Evolutionary conservation across 2,888 invertebrate genomes (phyloP), one percentile per base, ranked within the genome.

Genomic region (Exocentrus adspersus): DNA sequence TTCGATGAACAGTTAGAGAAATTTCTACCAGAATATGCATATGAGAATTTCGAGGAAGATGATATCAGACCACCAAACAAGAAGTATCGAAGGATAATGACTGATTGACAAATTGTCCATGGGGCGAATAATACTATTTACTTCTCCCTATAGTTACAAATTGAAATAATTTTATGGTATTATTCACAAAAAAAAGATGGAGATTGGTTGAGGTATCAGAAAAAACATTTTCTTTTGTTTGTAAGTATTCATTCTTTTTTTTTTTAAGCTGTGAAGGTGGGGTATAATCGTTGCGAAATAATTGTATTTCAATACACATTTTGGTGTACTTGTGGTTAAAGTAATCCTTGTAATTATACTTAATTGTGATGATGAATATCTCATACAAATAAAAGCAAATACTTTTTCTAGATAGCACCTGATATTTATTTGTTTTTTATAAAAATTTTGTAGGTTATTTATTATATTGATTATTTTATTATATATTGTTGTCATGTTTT

Each of bases 1-100:
- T 93, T 94, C 81, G 93, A 93, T 77, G 89, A 91, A 77, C 89
- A 93, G 79, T 85, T 94, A 69, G 80, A 87, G 54, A 93, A 94
- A 82, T 93, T 92, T 90, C 84, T 94, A 74, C 94, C 94, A 1
- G 90, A 89, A 78, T 90, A 88, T 82, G 89, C 89, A 19, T 87
- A 87, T 77, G 88, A 86, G 67, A 82, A 82, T 32, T 84, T 84
- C 52, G 66, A 70, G 4, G 85, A 83, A 56, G 85, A 85, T 9
- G 85, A 85, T 48, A 78, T 83, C 19, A 84, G 83, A 68, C 86
- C 86, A 41, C 86, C 86, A 1, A 82, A 80, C 67, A 84, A 85
- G 74, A 86, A 85, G 74, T 85, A 82, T 74, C 81, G 84, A 65
- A 81, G 86, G 45, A 84, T 86, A 68, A 81, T 86, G 72, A 83